phyloP scores from a whole-genome alignment of 2,888 invertebrate genomes.

The Thymelicus acteon region DNA sequence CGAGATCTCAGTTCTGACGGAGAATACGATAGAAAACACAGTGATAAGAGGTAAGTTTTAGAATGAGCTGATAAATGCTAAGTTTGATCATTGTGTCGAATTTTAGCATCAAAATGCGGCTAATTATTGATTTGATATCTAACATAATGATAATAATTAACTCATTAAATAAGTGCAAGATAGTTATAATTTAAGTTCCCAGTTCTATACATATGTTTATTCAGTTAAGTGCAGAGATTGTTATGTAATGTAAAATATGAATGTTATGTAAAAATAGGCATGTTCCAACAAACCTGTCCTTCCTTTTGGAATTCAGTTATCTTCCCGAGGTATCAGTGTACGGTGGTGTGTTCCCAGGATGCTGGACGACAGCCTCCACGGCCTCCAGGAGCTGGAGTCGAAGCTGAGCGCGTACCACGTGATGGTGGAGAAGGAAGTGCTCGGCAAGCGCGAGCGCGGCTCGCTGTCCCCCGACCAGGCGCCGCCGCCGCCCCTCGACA shows the following conservation, averaged over 20 bases:
- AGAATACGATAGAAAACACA: slow-evolving; percentile 80
- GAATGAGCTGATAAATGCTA: background rate
- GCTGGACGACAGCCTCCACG: slow-evolving; percentile 88
- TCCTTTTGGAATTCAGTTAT: too few relatives aligned
- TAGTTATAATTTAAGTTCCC: too few relatives aligned
- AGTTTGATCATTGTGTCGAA: background rate
- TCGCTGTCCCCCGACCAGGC: slow-evolving; percentile 74
- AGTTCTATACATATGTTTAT: too few relatives aligned
- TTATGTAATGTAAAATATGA: too few relatives aligned
- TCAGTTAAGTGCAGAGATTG: too few relatives aligned
- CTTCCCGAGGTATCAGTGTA: too few relatives aligned
- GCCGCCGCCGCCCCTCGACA: slow-evolving; percentile 80
- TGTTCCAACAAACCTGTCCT: too few relatives aligned
- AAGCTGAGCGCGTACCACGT: slow-evolving; percentile 92
- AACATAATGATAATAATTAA: too few relatives aligned
- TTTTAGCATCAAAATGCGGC: too few relatives aligned
- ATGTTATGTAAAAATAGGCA: too few relatives aligned
- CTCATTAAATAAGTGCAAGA: too few relatives aligned
- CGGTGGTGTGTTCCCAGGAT: slow-evolving; percentile 64
- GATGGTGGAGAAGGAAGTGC: slow-evolving; percentile 87
- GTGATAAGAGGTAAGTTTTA: slow-evolving; percentile 71
- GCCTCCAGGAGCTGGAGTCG: slow-evolving; percentile 90
- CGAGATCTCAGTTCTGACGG: slow-evolving; percentile 79
- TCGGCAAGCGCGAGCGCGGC: slow-evolving; percentile 80
- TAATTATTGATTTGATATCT: too few relatives aligned